Conservation (phyloP, 1,140 invertebrate species). For the Protaetia brevitarsis region DNA sequence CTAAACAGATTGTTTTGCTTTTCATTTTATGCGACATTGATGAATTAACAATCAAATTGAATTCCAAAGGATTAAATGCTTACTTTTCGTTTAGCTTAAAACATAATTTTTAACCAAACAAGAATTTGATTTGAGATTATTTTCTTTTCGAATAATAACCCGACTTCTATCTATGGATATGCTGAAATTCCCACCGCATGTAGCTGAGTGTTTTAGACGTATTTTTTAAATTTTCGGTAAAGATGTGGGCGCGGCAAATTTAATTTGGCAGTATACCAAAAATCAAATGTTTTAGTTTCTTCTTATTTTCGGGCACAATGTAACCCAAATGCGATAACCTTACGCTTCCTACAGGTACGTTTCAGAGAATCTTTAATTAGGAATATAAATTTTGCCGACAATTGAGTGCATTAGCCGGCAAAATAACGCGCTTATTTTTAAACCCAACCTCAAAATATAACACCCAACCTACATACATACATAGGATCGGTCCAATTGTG, state of each 20-base stretch:
- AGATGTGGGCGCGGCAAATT: conserved; percentile 17
- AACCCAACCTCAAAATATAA: too few relatives aligned
- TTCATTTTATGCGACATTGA: neutral
- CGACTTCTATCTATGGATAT: neutral
- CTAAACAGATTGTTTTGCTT: neutral
- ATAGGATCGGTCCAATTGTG: too few relatives aligned
- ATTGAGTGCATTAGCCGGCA: too few relatives aligned
- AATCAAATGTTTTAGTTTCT: conserved; percentile 7
- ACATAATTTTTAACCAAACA: too few relatives aligned
- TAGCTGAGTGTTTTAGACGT: conserved; percentile 15
- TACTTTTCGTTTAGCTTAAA: too few relatives aligned
- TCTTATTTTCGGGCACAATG: conserved; percentile 1
- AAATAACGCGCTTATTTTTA: too few relatives aligned
- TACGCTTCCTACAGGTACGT: neutral
- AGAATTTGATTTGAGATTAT: too few relatives aligned
- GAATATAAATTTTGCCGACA: too few relatives aligned
- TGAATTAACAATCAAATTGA: too few relatives aligned
- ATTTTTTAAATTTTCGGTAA: conserved; percentile 20
- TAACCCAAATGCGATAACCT: conserved; percentile 10
- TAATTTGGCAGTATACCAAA: conserved; percentile 18
- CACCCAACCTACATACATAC: too few relatives aligned
- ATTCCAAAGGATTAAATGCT: too few relatives aligned
- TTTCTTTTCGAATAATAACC: too few relatives aligned
- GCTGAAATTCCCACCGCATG: neutral
- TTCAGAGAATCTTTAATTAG: neutral